Base-by-base conservation (phyloP, 2,888 invertebrate species). In the Pogonocherus hispidulus region DNA sequence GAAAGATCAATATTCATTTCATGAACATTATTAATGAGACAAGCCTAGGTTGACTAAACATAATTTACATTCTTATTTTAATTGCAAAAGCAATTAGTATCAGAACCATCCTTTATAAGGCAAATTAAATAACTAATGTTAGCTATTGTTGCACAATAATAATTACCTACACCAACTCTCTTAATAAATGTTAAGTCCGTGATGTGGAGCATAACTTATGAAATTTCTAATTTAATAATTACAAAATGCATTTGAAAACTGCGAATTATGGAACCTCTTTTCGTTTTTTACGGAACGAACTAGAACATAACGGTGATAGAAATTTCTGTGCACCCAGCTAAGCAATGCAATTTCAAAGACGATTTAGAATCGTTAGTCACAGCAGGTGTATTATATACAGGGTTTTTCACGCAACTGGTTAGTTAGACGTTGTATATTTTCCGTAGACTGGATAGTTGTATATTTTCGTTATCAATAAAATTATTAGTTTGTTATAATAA, bases 141-240 rank as follows among this genome's bases (percentile, higher is more conserved):
- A 32, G n/a, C 32, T 32, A 22, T 32, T 52, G 41, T 56, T 56
- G n/a, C 19, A 41, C 41, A 56, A 56, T 41, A 14, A 14, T 41
- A 37, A 37, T 41, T 37, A 56, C 11, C 5, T 27, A 3, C 41
- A 16, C n/a, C 41, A 5, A 4, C 41, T 37, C 62, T 62, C 63
- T 63, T 27, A 67, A 57, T 68, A 63, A 68, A 55, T 55, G 46
- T 67, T 66, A 67, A 63, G 63, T 8, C 57, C 9, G 66, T 64
- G 67, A 66, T 74, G 67, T 72, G 70, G 72, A 74, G 74, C 74
- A 68, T 64, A 67, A 70, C 69, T 62, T 60, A 67, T 62, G 67
- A 70, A 69, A 69, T 72, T 66, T 66, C 70, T 71, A 70, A 71
- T 68, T 67, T 64, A 66, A 55, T 18, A 66, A 72, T 73, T 71